Base-by-base conservation (phyloP, 2,888 invertebrate genomes). In the Lamellibrachia satsuma region DNA sequence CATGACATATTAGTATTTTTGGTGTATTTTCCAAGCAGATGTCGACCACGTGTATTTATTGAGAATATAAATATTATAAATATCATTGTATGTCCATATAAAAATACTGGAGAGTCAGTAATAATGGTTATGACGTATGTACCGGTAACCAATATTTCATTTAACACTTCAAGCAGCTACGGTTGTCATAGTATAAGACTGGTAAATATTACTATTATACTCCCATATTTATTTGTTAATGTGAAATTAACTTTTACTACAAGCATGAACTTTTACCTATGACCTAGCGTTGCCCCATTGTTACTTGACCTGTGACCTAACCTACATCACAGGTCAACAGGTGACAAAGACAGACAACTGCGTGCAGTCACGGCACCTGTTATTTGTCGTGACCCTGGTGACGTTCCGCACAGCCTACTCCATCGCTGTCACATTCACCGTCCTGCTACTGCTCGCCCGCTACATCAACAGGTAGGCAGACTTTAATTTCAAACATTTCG, bases 341-440 rank as follows among this genome's bases (percentile, higher is more conserved):
- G 57, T 90, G 92, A 57, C 52, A 4, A 93, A 92, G 90, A 92
- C 90, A n/a, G 94, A 94, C 90, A 94, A 94, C 91, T 94, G 94
- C 75, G 93, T 96, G 91, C 94, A 94, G 22, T 94, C 95, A 57
- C 95, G 95, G 90, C 96, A 96, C 93, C 94, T 96, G 27, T 93
- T 95, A 60, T 94, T 96, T 93, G 95, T 95, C 92, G 95, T 96
- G 27, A 93, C 95, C 92, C 96, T 96, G 93, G 95, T 96, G 91
- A 95, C 95, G 15, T 95, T 96, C 94, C 95, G 96, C 93, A 95
- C 95, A 92, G 93, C 95, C 90, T 96, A 96, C 94, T 95, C 95
- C 27, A 92, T 95, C 52, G 94, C 95, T 92, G 95, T 96, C 27
- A 95, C 96, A 15, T 95, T 96, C 94, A 95, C 96, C 11, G 94